Evolutionary conservation across 2,888 invertebrate species (phyloP).

Genomic region (Rhabditoides inermis): DNA sequence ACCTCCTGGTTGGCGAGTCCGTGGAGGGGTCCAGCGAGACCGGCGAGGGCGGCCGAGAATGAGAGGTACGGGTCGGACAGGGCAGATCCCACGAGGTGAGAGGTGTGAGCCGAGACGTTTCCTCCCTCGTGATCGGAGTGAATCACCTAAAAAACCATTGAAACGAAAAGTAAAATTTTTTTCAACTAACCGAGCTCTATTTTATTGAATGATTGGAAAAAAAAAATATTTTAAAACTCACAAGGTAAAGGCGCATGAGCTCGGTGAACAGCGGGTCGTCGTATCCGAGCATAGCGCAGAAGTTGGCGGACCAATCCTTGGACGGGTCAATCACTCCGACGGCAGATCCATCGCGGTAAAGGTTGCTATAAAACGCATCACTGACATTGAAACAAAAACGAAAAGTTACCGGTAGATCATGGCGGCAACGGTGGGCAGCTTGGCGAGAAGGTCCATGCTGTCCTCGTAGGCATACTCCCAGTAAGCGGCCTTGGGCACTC

Average conservation of each 20-base stretch:
- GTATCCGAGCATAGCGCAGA: slow-evolving; percentile 81
- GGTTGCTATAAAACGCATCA: no score
- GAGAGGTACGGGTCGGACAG: slow-evolving; percentile 82
- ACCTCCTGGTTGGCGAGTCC: slow-evolving; percentile 85
- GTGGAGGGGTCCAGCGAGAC: slow-evolving; percentile 87
- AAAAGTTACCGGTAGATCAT: slow-evolving; percentile 90
- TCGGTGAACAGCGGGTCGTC: slow-evolving; percentile 72
- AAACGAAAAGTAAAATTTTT: not conserved
- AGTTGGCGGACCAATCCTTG: slow-evolving; percentile 82
- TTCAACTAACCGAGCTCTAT: slow-evolving; percentile 60
- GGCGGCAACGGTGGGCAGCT: slow-evolving; percentile 83
- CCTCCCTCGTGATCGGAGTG: slow-evolving; percentile 76
- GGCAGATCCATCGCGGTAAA: slow-evolving; percentile 73
- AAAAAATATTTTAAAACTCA: slow-evolving; percentile 59
- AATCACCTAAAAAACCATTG: slow-evolving; percentile 19
- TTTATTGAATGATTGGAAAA: slow-evolving; percentile 50
- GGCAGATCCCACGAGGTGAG: slow-evolving; percentile 85
- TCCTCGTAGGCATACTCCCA: slow-evolving; percentile 60
- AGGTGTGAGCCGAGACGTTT: slow-evolving; percentile 88
- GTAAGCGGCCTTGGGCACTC: slow-evolving; percentile 60
- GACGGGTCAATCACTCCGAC: slow-evolving; percentile 78
- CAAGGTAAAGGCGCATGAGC: slow-evolving; percentile 82
- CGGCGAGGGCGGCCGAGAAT: slow-evolving; percentile 84
- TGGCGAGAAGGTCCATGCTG: slow-evolving; percentile 86
- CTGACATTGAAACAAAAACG: no score